phyloP scores from a whole-genome alignment of 2,797 vertebrate genomes.

The Hyperoplus lanceolatus region DNA sequence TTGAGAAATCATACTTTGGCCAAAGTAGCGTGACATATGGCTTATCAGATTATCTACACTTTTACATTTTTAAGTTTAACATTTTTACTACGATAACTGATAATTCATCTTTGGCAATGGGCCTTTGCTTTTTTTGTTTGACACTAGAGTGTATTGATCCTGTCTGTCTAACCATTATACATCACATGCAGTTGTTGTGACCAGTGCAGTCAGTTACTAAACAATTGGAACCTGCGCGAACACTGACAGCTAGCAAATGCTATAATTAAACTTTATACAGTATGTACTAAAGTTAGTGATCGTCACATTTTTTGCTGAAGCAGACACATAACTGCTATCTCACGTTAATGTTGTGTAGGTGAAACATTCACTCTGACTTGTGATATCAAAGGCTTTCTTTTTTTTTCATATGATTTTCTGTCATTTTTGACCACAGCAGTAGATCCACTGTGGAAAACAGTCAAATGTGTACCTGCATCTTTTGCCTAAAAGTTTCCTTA shows the following conservation, averaged over 20 bases:
- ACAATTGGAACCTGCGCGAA: not conserved
- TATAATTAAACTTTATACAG: not conserved
- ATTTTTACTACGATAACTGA: not conserved
- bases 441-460: not conserved
- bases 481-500: not conserved
- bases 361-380: not conserved
- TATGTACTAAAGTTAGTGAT: not conserved
- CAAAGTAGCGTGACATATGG: not conserved
- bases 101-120: not conserved
- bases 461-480: not conserved
- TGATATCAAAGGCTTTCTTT: not conserved
- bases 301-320: not conserved
- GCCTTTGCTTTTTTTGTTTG: not conserved
- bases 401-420: not conserved
- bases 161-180: not conserved
- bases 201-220: not conserved
- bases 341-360: not conserved
- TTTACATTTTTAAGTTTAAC: not conserved
- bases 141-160: not conserved
- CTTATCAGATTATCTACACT: not conserved
- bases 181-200: not conserved
- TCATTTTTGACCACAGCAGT: not conserved
- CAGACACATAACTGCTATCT: not conserved
- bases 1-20: not conserved
- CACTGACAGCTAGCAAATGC: not conserved